Percentiles rank a stretch among this genome's conserved stretches.
These are phyloP conservation scores for Lucilia sericata DNA, from an alignment of 1,140 invertebrate species.

Conservation along the genomic window DNA sequence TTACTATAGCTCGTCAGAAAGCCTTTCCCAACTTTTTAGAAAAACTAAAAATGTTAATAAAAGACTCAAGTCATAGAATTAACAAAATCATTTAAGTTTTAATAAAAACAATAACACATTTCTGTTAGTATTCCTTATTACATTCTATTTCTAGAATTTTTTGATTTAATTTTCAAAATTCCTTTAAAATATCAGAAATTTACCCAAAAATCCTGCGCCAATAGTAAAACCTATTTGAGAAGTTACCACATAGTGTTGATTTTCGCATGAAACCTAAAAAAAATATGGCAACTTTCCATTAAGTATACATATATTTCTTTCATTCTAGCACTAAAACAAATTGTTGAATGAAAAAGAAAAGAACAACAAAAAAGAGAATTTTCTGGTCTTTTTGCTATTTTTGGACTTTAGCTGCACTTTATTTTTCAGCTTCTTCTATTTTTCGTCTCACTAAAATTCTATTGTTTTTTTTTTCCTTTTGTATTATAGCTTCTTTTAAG, in stretches of 20 bases:
- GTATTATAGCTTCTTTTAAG: neutral
- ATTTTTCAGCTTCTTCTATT: neutral
- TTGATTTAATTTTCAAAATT: too few relatives aligned
- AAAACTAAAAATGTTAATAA: too few relatives aligned
- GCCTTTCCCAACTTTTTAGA: too few relatives aligned
- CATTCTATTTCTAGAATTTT: too few relatives aligned
- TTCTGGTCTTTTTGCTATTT: slow-evolving; percentile 26
- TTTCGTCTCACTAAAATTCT: neutral
- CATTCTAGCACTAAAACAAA: neutral
- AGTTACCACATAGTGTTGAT: neutral
- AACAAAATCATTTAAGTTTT: too few relatives aligned
- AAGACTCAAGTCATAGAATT: too few relatives aligned
- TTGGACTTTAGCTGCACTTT: neutral
- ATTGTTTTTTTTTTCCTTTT: slow-evolving; percentile 13
- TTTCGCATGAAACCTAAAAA: neutral
- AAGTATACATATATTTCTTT: neutral
- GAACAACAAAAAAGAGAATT: neutral
- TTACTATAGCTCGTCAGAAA: too few relatives aligned
- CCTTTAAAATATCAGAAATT: too few relatives aligned
- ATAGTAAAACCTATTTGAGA: too few relatives aligned
- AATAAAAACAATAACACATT: too few relatives aligned
- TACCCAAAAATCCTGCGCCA: too few relatives aligned
- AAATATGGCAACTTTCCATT: neutral
- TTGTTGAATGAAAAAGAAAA: slow-evolving; percentile 19
- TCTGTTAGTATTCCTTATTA: too few relatives aligned